A percentile compares a stretch with the other conserved stretches of the same genome.
Evolutionary conservation across 1,140 invertebrate genomes (phyloP).

Genomic region (Camponotus vicinus): DNA sequence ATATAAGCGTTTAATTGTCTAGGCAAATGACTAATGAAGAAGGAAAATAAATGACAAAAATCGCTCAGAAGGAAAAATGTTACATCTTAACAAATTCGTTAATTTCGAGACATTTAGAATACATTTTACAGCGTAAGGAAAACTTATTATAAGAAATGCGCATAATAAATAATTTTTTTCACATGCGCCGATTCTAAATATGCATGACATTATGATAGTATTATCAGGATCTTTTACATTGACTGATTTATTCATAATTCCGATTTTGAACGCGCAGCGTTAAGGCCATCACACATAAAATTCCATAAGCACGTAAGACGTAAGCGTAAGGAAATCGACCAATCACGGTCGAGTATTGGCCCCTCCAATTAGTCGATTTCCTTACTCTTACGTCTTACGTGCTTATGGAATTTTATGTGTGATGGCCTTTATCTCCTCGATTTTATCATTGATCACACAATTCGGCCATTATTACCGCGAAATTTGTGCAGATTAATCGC

Average conservation of each 20-base stretch:
- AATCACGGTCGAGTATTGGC: too few relatives aligned
- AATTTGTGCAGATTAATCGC: slow-evolving; percentile 11
- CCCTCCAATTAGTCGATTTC: too few relatives aligned
- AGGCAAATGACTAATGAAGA: too few relatives aligned
- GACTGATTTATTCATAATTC: slow-evolving; percentile 19
- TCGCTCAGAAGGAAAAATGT: not conserved
- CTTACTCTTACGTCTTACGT: too few relatives aligned
- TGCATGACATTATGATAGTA: not conserved
- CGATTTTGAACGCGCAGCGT: slow-evolving; percentile 6
- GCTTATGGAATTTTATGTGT: too few relatives aligned
- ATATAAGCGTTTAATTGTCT: not conserved
- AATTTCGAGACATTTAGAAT: not conserved
- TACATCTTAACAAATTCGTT: not conserved
- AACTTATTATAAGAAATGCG: slow-evolving; percentile 19
- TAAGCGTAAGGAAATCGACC: too few relatives aligned
- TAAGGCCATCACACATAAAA: too few relatives aligned
- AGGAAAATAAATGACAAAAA: not conserved
- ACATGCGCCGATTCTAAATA: not conserved
- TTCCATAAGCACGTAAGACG: too few relatives aligned
- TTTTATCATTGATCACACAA: slow-evolving; percentile 19
- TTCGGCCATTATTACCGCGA: not conserved
- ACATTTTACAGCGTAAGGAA: not conserved
- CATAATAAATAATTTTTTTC: slow-evolving; percentile 24
- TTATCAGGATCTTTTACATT: not conserved
- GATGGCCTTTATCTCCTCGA: not conserved